Percentiles rank a stretch among this genome's conserved stretches.
Evolutionary conservation across 2,888 invertebrate genomes (phyloP).

Genomic region (Micoletzkya japonica): DNA sequence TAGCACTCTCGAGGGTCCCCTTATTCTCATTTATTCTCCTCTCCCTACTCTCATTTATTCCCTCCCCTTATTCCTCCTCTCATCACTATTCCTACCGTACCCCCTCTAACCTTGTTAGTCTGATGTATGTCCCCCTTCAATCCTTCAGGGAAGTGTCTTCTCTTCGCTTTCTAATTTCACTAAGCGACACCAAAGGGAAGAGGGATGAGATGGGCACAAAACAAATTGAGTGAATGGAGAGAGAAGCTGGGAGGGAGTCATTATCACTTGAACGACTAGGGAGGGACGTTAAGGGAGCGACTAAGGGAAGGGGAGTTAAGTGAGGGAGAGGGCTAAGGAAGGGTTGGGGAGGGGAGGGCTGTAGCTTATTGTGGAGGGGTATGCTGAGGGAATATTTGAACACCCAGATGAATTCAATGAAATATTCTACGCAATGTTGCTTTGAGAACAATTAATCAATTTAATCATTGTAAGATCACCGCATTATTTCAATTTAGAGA

Average conservation of each 20-base stretch:
- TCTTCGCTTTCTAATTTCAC: not conserved
- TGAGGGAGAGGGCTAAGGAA: conserved; percentile 3
- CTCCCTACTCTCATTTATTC: conserved; percentile 1
- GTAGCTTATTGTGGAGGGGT: too few species aligned
- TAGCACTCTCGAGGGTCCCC: not conserved
- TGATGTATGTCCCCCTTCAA: too few species aligned
- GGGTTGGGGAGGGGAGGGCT: too few species aligned
- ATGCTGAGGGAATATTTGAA: too few species aligned
- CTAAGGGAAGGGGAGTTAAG: not conserved
- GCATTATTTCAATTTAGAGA: too few species aligned
- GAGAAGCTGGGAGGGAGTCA: conserved; percentile 25
- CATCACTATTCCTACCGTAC: conserved; percentile 15
- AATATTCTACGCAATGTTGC: too few species aligned
- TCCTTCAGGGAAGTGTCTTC: not conserved
- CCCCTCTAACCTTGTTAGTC: too few species aligned
- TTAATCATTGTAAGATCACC: too few species aligned
- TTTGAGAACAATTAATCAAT: too few species aligned
- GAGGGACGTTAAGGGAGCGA: not conserved
- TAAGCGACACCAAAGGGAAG: not conserved
- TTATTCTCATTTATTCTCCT: not conserved
- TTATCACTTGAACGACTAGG: conserved; percentile 24
- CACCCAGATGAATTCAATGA: too few species aligned
- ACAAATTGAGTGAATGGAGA: conserved; percentile 1
- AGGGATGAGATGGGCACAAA: not conserved
- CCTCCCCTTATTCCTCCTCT: conserved; percentile 7